Evolutionary conservation across 2,113 vertebrate species (phyloP), one percentile per base, ranked within the genome.

Genomic region (Cyphomyrus plagiostoma): DNA sequence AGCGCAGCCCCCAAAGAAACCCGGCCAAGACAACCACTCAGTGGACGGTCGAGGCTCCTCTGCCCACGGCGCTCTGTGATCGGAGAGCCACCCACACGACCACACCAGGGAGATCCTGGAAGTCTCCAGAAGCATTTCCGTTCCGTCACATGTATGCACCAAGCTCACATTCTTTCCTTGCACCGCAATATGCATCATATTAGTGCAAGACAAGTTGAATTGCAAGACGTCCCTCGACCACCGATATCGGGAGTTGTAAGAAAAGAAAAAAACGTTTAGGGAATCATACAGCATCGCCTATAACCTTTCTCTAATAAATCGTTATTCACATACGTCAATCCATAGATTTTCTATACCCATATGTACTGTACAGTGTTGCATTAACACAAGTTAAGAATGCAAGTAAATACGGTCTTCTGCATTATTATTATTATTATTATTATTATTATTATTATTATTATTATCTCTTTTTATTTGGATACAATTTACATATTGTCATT

Each of bases 1-100:
- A 62, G 35, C 45, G 13, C 52, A n/a, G 45, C 87, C 56, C 56
- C 35, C 87, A 35, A 23, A 88, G 35, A 42, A 42, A 53, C 35
- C 39, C 23, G 3, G 87, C 87, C 52, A 88, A 88, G 87, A 88
- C 26, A 88, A 45, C 87, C 87, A 42, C 87, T 3, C 56, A n/a
- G 85, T 26, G 21, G 48, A 4, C 85, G 45, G 45, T 42, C 10
- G 45, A 46, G 42, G 17, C n/a, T n/a, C 85, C 85, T 17, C 85
- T 52, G 85, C 49, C 48, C 46, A 86, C 85, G 26, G n/a, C 49
- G 26, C 49, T 26, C 86, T 15, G 50, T 35, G 23, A 86, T 13
- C 83, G 19, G 83, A 46, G 45, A 48, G 19, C 56, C 56, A 56
- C 87, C 87, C 35, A 62, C 87, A 15, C 4, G 1, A 2, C 39